Conservation (phyloP, 35 echinoderm and acorn worm genomes). For the Patiria miniata region DNA sequence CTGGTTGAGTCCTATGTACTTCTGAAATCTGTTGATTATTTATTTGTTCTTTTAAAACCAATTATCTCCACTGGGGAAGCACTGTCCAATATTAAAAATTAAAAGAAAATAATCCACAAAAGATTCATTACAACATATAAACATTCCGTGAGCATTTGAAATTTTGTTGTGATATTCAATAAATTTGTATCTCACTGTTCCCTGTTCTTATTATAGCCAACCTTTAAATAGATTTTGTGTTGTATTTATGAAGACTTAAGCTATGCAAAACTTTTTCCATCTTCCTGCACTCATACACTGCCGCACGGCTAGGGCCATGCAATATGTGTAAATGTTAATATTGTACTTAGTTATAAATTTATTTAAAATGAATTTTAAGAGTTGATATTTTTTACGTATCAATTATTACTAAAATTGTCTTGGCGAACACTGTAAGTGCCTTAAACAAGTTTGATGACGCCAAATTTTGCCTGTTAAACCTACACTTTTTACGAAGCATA, state of each 20-base stretch:
- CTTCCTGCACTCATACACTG: constrained; percentile 2
- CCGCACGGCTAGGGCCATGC: constrained; percentile 18
- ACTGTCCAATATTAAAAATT: no score
- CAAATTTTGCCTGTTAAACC: constrained; percentile 1
- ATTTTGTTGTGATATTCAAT: no score
- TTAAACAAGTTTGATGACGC: background rate
- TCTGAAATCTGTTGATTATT: no score
- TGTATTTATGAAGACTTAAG: background rate
- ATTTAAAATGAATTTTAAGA: constrained; percentile 16
- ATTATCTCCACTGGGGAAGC: no score
- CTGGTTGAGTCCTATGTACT: no score
- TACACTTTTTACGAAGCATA: background rate
- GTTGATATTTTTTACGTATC: constrained; percentile 6
- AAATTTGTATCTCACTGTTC: no score
- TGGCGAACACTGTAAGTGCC: constrained; percentile 8
- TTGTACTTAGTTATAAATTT: constrained; percentile 28
- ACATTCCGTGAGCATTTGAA: no score
- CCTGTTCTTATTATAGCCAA: no score
- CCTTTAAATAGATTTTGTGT: no score
- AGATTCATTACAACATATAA: no score
- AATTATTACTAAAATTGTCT: constrained; percentile 13
- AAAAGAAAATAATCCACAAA: no score
- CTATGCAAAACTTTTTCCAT: background rate
- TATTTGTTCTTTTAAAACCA: no score
- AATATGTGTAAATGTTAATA: constrained; percentile 27